phyloP scores from a whole-genome alignment of 2,113 vertebrate species.

The Chelonoidis abingdonii region DNA sequence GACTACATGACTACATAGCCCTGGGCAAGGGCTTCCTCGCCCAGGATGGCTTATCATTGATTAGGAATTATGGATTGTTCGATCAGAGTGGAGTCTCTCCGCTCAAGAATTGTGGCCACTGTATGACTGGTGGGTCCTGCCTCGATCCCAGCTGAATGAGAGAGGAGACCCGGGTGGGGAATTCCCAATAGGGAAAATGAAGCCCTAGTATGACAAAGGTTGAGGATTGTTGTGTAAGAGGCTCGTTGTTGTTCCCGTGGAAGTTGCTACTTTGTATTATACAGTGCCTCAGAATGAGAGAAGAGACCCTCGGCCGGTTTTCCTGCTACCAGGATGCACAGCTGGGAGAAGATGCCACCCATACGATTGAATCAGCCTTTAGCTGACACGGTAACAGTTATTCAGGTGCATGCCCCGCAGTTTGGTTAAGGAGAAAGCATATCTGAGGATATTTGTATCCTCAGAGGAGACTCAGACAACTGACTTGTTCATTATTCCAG shows the following conservation, averaged over 20 bases:
- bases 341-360: neutral
- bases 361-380: neutral
- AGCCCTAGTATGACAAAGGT: neutral
- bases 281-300: neutral
- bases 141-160: neutral
- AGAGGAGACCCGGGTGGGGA: neutral
- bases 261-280: too few relatives aligned
- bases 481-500: rapidly evolving
- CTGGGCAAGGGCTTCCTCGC: neutral
- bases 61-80: neutral
- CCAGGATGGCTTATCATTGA: neutral
- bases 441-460: rapidly evolving
- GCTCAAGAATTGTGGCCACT: neutral
- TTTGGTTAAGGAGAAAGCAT: neutral
- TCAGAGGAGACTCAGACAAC: rapidly evolving
- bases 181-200: neutral
- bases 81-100: too few relatives aligned
- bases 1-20: neutral
- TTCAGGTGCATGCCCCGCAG: rapidly evolving
- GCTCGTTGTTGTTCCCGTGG: too few relatives aligned
- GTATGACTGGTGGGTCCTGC: neutral
- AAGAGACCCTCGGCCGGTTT: neutral
- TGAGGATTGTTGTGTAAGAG: too few relatives aligned
- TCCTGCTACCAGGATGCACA: rapidly evolving
- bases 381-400: rapidly evolving